These are phyloP conservation scores for Nipponacmea schrenckii DNA, from an alignment of 2,888 invertebrate genomes.

Conservation along the genomic window DNA sequence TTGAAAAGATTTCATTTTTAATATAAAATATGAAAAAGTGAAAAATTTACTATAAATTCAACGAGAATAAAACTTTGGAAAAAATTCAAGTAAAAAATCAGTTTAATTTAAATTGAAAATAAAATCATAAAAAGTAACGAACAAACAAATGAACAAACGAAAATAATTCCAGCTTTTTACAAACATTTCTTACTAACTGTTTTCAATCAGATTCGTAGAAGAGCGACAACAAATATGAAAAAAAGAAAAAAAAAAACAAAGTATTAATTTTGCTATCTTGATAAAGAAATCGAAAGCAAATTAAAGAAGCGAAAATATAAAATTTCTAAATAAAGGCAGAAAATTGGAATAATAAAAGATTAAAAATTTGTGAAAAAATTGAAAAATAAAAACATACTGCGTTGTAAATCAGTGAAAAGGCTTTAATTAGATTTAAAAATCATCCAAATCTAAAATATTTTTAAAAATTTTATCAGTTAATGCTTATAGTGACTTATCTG, in stretches of 20 bases:
- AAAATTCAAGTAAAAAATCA: neutral
- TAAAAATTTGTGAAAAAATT: constrained; percentile 14
- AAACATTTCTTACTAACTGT: constrained; percentile 4
- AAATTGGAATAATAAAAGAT: neutral
- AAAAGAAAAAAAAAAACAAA: neutral
- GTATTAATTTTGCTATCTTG: neutral
- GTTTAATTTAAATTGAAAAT: neutral
- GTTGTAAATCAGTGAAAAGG: constrained; percentile 24
- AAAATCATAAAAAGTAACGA: neutral
- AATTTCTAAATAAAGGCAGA: too few relatives aligned
- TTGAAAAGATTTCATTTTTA: too few relatives aligned
- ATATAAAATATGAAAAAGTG: too few relatives aligned
- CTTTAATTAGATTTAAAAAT: constrained; percentile 8
- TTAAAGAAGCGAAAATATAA: too few relatives aligned
- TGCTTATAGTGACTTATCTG: too few relatives aligned
- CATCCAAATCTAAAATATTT: neutral
- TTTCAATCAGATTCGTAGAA: neutral
- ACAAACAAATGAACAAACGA: neutral
- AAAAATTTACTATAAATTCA: too few relatives aligned
- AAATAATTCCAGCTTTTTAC: constrained; percentile 4
- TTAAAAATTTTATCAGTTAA: neutral
- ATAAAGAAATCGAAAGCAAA: neutral
- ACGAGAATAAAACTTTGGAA: neutral
- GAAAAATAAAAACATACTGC: constrained; percentile 21
- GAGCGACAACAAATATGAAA: neutral